Evolutionary conservation across 1,140 invertebrate genomes (phyloP).

Genomic region (Aphidius gifuensis): DNA sequence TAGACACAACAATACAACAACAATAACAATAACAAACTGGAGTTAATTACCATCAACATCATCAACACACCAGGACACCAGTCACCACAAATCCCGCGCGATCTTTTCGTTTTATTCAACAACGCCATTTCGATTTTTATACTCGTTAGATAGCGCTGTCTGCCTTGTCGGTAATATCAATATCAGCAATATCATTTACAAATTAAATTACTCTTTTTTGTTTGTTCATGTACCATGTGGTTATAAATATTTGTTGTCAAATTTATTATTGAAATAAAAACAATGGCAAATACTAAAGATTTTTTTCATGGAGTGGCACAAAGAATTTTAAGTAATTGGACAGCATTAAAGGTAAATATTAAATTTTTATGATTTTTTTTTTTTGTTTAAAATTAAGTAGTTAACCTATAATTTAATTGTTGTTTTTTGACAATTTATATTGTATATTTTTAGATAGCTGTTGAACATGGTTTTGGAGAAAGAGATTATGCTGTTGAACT

Average conservation of each 20-base stretch:
- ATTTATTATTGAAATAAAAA: background rate
- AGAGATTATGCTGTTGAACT: constrained; percentile 35
- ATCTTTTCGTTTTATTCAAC: too few species aligned
- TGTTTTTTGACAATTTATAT: background rate
- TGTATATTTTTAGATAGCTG: constrained; percentile 34
- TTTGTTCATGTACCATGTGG: too few species aligned
- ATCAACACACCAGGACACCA: too few species aligned
- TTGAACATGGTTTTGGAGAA: constrained; percentile 42
- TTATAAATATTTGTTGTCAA: background rate
- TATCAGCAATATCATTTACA: background rate
- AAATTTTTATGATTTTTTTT: background rate
- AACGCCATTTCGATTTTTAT: too few species aligned
- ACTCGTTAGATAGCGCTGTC: too few species aligned
- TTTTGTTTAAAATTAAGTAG: background rate
- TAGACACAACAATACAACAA: too few species aligned
- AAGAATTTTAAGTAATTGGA: constrained; percentile 49
- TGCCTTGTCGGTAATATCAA: too few species aligned
- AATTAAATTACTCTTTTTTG: background rate
- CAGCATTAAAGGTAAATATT: constrained; percentile 40
- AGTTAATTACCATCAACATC: too few species aligned
- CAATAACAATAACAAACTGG: too few species aligned
- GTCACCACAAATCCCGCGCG: too few species aligned
- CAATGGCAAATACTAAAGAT: constrained; percentile 33
- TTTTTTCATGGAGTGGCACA: constrained; percentile 34
- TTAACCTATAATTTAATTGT: constrained; percentile 3